These are phyloP conservation scores for Lucilia sericata DNA, from an alignment of 1,140 invertebrate genomes.

Conservation along the genomic window DNA sequence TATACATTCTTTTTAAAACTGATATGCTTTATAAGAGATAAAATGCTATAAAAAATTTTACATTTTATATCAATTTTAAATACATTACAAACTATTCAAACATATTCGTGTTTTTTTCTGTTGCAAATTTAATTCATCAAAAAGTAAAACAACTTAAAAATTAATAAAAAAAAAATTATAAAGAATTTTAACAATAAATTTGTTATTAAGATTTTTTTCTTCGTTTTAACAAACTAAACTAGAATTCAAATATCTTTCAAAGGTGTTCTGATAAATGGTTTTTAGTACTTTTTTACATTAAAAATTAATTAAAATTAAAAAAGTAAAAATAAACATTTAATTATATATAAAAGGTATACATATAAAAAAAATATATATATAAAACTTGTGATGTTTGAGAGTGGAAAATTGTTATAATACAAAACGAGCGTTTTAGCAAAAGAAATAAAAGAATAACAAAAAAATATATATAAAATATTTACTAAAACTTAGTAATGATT, in stretches of 20 bases:
- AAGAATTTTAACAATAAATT: slow-evolving; percentile 1
- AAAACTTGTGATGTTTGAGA: slow-evolving; percentile 37
- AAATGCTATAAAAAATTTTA: slow-evolving; percentile 9
- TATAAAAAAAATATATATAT: neutral
- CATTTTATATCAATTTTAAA: slow-evolving; percentile 27
- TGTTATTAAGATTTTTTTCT: neutral
- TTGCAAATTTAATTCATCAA: slow-evolving; percentile 10
- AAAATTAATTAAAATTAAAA: neutral
- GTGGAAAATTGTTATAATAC: slow-evolving; percentile 32
- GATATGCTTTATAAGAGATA: neutral
- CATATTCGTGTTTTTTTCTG: neutral
- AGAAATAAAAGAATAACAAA: neutral
- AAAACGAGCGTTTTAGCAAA: slow-evolving; percentile 19
- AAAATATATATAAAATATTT: slow-evolving; percentile 33
- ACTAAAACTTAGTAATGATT: slow-evolving; percentile 20
- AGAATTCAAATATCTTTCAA: neutral
- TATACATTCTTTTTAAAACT: slow-evolving; percentile 7
- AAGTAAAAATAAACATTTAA: neutral
- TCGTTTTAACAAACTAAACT: slow-evolving; percentile 25
- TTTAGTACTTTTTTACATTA: neutral
- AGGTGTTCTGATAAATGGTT: neutral
- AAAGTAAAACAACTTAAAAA: slow-evolving; percentile 5
- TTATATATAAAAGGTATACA: neutral
- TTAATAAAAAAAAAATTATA: slow-evolving; percentile 27
- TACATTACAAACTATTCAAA: slow-evolving; percentile 11